Evolutionary conservation across 2,888 invertebrate genomes (phyloP), one percentile per base, ranked within the genome.

Genomic region (Philaethria dido): DNA sequence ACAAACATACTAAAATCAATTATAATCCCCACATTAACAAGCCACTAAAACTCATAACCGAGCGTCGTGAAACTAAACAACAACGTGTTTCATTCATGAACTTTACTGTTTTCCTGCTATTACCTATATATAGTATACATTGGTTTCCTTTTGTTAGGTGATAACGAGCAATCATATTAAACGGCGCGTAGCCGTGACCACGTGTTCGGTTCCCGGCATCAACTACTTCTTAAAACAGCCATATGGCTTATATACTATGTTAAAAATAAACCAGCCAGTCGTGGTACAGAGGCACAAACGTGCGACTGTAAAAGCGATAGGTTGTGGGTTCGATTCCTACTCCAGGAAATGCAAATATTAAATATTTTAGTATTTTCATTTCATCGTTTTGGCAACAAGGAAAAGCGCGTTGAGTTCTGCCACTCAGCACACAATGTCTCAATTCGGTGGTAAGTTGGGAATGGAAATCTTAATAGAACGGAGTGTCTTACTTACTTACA

Each of bases 241-340:
- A 20, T 61, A 50, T 44, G 62, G 48, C 42, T 22, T 64, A 29
- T 42, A 42, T 48, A 39, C 62, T 55, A 8, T 16, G 62, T 64
- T 69, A 69, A 71, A 71, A 69, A 71, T 71, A 70, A 50, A 29
- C 59, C n/a, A n/a, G n/a, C n/a, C n/a, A n/a, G n/a, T n/a, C n/a
- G n/a, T n/a, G n/a, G n/a, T n/a, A n/a, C n/a, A n/a, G n/a, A n/a
- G n/a, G n/a, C n/a, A n/a, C n/a, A n/a, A n/a, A n/a, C n/a, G n/a
- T n/a, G n/a, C n/a, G n/a, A n/a, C n/a, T n/a, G n/a, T n/a, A n/a
- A n/a, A n/a, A n/a, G n/a, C n/a, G n/a, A n/a, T n/a, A n/a, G n/a
- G n/a, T n/a, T n/a, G n/a, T n/a, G n/a, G n/a, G n/a, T n/a, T n/a
- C n/a, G n/a, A n/a, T n/a, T n/a, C n/a, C n/a, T n/a, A n/a, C n/a